A percentile compares a stretch with the other conserved stretches of the same genome.
Evolutionary conservation across 2,113 vertebrate species (phyloP).

Genomic region (Machaerirhynchus nigripectus): DNA sequence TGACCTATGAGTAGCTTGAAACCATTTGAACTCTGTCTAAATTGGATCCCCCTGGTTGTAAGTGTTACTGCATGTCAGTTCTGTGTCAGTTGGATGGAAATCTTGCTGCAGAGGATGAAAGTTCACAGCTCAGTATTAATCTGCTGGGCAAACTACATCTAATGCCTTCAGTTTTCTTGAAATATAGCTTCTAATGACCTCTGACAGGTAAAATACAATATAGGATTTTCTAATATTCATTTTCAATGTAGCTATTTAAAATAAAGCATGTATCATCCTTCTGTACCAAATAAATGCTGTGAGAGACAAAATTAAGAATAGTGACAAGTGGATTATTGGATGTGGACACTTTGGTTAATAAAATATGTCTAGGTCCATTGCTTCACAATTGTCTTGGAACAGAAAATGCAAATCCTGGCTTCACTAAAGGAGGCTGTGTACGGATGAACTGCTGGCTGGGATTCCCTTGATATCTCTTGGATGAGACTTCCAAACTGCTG

Average conservation of each 20-base stretch:
- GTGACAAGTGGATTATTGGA: not conserved
- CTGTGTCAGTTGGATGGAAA: slow-evolving; percentile 61
- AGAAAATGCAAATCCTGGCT: slow-evolving; percentile 1
- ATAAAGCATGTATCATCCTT: slow-evolving; percentile 12
- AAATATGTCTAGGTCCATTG: not conserved
- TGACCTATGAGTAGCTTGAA: slow-evolving; percentile 62
- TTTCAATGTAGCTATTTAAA: slow-evolving; percentile 45
- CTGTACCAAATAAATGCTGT: slow-evolving; percentile 13
- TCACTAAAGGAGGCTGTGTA: not conserved
- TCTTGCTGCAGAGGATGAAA: slow-evolving; percentile 48
- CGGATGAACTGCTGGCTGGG: not conserved
- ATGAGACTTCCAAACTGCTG: not conserved
- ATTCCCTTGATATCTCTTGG: not conserved
- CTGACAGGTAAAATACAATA: slow-evolving; percentile 44
- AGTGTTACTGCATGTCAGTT: slow-evolving; percentile 50
- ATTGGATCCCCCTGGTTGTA: slow-evolving; percentile 49
- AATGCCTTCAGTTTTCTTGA: slow-evolving; percentile 56
- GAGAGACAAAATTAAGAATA: slow-evolving; percentile 14
- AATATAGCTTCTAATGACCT: slow-evolving; percentile 63
- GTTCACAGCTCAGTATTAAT: slow-evolving; percentile 56
- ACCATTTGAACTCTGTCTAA: slow-evolving; percentile 58
- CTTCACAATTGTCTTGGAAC: not conserved
- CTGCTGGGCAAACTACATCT: slow-evolving; percentile 63
- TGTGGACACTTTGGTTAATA: not conserved
- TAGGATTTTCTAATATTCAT: slow-evolving; percentile 43